A percentile compares a stretch with the other conserved stretches of the same genome.
These are phyloP conservation scores for Scaptodrosophila lebanonensis DNA, from an alignment of 1,140 invertebrate species.

Conservation along the genomic window DNA sequence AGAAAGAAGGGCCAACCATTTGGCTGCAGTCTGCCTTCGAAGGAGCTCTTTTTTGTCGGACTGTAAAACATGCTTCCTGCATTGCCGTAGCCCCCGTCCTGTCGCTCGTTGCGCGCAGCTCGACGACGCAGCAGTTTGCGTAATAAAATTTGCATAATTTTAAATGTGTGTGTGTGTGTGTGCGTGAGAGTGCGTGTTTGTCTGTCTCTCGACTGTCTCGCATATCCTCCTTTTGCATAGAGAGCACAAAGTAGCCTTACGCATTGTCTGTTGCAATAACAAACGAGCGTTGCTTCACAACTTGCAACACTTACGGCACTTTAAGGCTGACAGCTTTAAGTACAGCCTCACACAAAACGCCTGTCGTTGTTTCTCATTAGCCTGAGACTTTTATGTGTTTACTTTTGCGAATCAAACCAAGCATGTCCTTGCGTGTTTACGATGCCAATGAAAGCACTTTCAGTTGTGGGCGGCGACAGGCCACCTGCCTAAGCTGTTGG, in stretches of 20 bases:
- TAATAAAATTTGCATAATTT: constrained; percentile 77
- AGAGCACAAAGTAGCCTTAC: constrained; percentile 43
- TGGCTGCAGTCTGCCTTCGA: neutral
- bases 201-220: constrained; percentile 64
- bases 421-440: constrained; percentile 50
- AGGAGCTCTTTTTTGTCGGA: constrained; percentile 54
- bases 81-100: neutral
- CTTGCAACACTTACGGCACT: constrained; percentile 19
- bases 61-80: constrained; percentile 62
- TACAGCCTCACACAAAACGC: constrained; percentile 27
- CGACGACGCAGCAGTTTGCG: constrained; percentile 70
- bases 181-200: constrained; percentile 19
- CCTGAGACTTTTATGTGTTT: constrained; percentile 24
- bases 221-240: constrained; percentile 64
- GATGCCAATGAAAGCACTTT: constrained; percentile 10
- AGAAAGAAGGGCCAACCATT: neutral
- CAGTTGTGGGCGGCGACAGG: neutral
- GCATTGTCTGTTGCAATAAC: constrained; percentile 63
- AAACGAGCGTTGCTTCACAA: constrained; percentile 46
- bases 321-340: constrained; percentile 37
- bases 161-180: constrained; percentile 53
- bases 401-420: constrained; percentile 33
- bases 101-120: constrained; percentile 8
- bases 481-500: too few species aligned
- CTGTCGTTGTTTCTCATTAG: constrained; percentile 9